A percentile compares a stretch with the other conserved stretches of the same genome.
These are phyloP conservation scores for Clinocottus analis DNA, from an alignment of 2,113 vertebrate species.

Conservation along the genomic window DNA sequence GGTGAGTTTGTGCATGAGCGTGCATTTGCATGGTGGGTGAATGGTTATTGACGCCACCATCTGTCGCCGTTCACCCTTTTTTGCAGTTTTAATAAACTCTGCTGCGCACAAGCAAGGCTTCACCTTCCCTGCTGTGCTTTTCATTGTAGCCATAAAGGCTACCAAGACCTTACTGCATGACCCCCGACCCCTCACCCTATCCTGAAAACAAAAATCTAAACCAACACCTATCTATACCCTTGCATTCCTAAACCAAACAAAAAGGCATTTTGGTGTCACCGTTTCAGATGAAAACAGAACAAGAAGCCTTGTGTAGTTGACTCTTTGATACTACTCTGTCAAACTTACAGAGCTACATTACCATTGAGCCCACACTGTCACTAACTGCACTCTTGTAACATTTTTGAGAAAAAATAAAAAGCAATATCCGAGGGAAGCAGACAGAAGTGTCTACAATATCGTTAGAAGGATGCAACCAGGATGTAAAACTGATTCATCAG, in stretches of 20 bases:
- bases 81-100: slow-evolving; percentile 81
- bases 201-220: slow-evolving; percentile 17
- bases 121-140: slow-evolving; percentile 74
- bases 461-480: background rate
- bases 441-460: no score
- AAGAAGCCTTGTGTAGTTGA: background rate
- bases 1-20: slow-evolving; percentile 37
- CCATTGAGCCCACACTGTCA: no score
- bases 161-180: slow-evolving; percentile 33
- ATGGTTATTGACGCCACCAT: slow-evolving; percentile 81
- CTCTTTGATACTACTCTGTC: background rate
- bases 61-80: slow-evolving; percentile 76
- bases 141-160: slow-evolving; percentile 70
- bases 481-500: background rate
- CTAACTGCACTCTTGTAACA: no score
- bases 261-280: slow-evolving; percentile 26
- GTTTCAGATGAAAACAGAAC: slow-evolving; percentile 16
- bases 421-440: no score
- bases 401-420: no score
- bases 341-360: no score
- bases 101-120: slow-evolving; percentile 58
- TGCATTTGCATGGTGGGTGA: slow-evolving; percentile 53
- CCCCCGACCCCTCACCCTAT: background rate
- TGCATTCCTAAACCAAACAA: slow-evolving; percentile 44
- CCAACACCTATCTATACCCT: slow-evolving; percentile 9